A percentile compares a stretch with the other conserved stretches of the same genome.
phyloP scores from a whole-genome alignment of 1,140 invertebrate genomes.

The Hylaeus anthracinus region DNA sequence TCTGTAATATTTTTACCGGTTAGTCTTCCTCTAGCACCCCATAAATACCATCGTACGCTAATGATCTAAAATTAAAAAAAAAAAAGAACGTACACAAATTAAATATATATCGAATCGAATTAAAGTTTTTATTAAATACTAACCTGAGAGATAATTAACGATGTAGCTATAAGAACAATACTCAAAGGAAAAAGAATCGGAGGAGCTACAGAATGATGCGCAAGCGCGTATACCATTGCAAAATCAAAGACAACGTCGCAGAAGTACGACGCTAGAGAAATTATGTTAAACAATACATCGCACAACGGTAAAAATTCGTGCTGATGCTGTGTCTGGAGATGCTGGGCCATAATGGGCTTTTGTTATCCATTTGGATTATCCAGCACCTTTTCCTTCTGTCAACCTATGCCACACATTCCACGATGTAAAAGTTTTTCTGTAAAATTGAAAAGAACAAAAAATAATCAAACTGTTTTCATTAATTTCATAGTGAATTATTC shows the following conservation, averaged over 20 bases:
- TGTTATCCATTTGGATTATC: constrained; percentile 78
- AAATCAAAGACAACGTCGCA: constrained; percentile 95
- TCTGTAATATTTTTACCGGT: constrained; percentile 56
- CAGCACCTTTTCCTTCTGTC: constrained; percentile 54
- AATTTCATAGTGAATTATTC: no score
- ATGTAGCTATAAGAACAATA: constrained; percentile 85
- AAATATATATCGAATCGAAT: constrained; percentile 11
- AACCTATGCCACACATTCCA: constrained; percentile 40
- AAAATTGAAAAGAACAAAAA: not conserved
- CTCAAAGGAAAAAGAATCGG: constrained; percentile 84
- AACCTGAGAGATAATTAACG: constrained; percentile 88
- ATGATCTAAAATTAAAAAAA: constrained; percentile 68
- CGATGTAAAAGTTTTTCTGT: not conserved
- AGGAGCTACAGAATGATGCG: constrained; percentile 83
- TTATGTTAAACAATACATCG: constrained; percentile 95
- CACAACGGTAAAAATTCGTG: constrained; percentile 91
- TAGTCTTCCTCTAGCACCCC: constrained; percentile 78
- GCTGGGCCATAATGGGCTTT: constrained; percentile 80
- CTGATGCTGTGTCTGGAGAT: constrained; percentile 74
- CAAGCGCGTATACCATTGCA: constrained; percentile 90
- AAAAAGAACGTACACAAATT: not conserved
- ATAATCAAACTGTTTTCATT: no score
- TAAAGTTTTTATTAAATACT: constrained; percentile 54
- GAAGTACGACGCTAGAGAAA: constrained; percentile 94
- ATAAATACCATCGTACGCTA: constrained; percentile 79